Base-by-base conservation (phyloP, 2,113 vertebrate genomes). In the Castor canadensis region DNA sequence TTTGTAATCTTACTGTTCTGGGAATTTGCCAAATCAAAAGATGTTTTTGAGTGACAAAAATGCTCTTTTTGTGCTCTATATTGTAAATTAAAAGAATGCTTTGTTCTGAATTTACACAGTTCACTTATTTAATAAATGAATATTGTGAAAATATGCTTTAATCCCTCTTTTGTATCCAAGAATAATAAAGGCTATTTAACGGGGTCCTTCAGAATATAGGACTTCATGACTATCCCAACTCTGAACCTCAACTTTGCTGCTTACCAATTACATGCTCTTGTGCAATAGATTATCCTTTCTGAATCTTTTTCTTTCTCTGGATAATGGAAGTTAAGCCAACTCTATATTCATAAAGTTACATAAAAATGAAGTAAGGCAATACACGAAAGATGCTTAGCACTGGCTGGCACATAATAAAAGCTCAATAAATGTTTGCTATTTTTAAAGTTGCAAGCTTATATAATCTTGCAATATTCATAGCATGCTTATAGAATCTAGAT, bases 371-470 rank as follows among this genome's bases (percentile, higher is more conserved):
- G 62, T 79, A 17, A 91, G 52, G 30, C 12, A 94, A 67, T 35
- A 38, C 66, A 84, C 20, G n/a, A 66, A 77, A 87, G 92, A 72
- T 73, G 88, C 88, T 87, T 95, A 96, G 82, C 73, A 66, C 6
- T 56, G 64, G 89, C 94, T 93, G 95, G 52, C 47, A 85, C 87
- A 87, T 92, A 96, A 81, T 93, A 95, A 76, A 94, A 94, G 38
- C 35, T 95, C 94, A 95, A 90, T 95, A 97, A 95, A 69, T 85
- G 49, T 69, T 92, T 90, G 60, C 92, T 97, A 91, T 94, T 97
- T 97, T 95, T 93, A 90, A 97, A 96, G 24, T 87, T 95, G 91
- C 94, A 95, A 93, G 91, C 62, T 92, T 95, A 58, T 82, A 81
- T 75, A 87, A 95, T 22, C 84, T 94, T 96, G 81, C 43, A 93